Evolutionary conservation across 2,888 invertebrate genomes (phyloP), one percentile per base, ranked within the genome.

Genomic region (Bhutanitis thaidina): DNA sequence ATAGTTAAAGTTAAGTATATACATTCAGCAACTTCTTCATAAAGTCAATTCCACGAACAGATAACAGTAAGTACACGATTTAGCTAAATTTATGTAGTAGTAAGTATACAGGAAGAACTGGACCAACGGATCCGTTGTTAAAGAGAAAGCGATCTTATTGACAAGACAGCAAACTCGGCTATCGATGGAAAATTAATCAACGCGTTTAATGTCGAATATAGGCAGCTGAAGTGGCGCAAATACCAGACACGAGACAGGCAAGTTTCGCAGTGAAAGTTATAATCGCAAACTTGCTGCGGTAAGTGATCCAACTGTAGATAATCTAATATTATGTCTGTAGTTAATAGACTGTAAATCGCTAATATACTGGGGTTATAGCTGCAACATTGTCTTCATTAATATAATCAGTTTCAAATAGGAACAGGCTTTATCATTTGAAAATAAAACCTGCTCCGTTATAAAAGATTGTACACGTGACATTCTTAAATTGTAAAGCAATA

Each of bases 261-360:
- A 36, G 36, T 36, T 43, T 49, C 20, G 4, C 29, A 49, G 49
- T 49, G 43, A 49, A 49, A 49, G 49, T 49, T 36, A 36, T 40
- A 12, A 38, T 34, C 12, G 39, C 34, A 32, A 43, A 43, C 49
- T 20, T 10, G 49, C 29, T 44, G n/a, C 25, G 38, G n/a, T 3
- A 39, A 44, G 13, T 50, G 25, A 44, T 39, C 39, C 34, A 40
- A 45, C 39, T 13, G 27, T 40, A 35, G 25, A 40, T 20, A 40
- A 50, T 38, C 13, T 27, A 12, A 49, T 35, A 5, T 20, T 5
- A 36, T 36, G 16, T 12, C 12, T 34, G 34, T 34, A 20, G 20
- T 3, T 20, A 3, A 20, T 20, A 20, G 20, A 20, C 2, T 20
- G 2, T 2, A 27, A 27, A 27, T 27, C 8, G 27, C 8, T 8